A percentile compares a stretch with the other conserved stretches of the same genome.
These are phyloP conservation scores for Lutjanus campechanus DNA, from an alignment of 2,797 vertebrate genomes.

Conservation along the genomic window DNA sequence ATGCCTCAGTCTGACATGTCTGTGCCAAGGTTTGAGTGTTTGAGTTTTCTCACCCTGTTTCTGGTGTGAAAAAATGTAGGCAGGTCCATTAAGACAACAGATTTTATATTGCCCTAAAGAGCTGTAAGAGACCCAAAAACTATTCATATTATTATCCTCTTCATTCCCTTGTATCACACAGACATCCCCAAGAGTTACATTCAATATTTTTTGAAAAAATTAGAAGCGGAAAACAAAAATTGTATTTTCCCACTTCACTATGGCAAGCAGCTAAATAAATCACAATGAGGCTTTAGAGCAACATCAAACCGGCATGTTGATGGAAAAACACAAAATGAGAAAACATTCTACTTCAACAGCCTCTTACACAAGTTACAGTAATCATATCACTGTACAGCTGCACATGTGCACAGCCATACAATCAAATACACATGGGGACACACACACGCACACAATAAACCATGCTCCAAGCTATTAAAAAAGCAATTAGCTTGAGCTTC, in stretches of 20 bases:
- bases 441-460: constrained; percentile 54
- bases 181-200: constrained; percentile 67
- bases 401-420: constrained; percentile 34
- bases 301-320: constrained; percentile 38
- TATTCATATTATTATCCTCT: constrained; percentile 61
- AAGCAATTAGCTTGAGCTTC: constrained; percentile 71
- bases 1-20: constrained; percentile 29
- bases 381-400: constrained; percentile 34
- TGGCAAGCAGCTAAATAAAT: constrained; percentile 44
- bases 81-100: constrained; percentile 51
- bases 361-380: constrained; percentile 29
- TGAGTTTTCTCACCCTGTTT: constrained; percentile 23
- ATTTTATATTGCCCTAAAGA: constrained; percentile 64
- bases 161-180: constrained; percentile 49
- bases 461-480: constrained; percentile 71
- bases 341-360: constrained; percentile 27
- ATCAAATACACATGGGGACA: constrained; percentile 49
- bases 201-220: constrained; percentile 48
- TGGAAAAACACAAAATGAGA: constrained; percentile 37
- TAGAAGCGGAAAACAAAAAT: constrained; percentile 47
- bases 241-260: constrained; percentile 31
- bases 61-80: constrained; percentile 28
- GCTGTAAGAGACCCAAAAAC: constrained; percentile 42
- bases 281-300: constrained; percentile 49
- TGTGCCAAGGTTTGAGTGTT: constrained; percentile 21